Evolutionary conservation across 2,888 invertebrate species (phyloP).

Genomic region (Eupithecia dodoneata): DNA sequence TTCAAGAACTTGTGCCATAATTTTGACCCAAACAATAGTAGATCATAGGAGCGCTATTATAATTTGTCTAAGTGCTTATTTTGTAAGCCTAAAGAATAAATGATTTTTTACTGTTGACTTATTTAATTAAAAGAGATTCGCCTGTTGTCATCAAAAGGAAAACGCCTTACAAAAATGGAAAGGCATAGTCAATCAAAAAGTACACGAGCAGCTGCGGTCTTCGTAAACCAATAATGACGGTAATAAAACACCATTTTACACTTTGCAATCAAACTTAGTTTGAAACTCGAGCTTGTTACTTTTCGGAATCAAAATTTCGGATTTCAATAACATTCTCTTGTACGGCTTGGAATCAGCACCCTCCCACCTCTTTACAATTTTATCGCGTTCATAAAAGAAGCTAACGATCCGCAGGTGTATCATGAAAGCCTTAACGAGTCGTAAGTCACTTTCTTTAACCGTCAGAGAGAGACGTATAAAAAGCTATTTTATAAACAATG

Average conservation of each 20-base stretch:
- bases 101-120: too few species aligned
- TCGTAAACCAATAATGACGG: not conserved
- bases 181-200: not conserved
- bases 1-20: not conserved
- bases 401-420: conserved; percentile 50
- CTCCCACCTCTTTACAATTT: conserved; percentile 29
- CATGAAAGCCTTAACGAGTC: conserved; percentile 62
- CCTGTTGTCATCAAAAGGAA: not conserved
- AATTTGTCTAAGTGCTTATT: too few species aligned
- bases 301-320: not conserved
- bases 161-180: not conserved
- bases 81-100: too few species aligned
- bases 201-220: not conserved
- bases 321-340: conserved; percentile 8
- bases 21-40: not conserved
- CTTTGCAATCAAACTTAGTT: conserved; percentile 3
- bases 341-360: conserved; percentile 7
- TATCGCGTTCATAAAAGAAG: conserved; percentile 41
- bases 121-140: not conserved
- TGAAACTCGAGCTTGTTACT: not conserved
- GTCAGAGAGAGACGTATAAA: conserved; percentile 56
- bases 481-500: conserved; percentile 65
- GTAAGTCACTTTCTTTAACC: conserved; percentile 61
- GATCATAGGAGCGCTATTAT: not conserved
- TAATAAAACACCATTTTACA: not conserved